Conservation (phyloP, 2,888 invertebrate genomes). For the Apodemia zela region DNA sequence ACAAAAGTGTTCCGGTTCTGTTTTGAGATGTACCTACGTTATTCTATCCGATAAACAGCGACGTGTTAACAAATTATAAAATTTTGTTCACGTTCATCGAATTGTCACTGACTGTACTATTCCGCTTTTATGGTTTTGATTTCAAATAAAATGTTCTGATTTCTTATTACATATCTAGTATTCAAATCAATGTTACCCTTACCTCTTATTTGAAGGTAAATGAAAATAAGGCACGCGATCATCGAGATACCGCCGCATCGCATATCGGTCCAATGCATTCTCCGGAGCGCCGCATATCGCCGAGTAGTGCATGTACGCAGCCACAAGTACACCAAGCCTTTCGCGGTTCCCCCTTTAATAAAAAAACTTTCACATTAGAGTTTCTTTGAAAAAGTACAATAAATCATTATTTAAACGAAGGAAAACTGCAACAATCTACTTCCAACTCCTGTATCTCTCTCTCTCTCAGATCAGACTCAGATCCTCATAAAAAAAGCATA, state of each 20-base stretch:
- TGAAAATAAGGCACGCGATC: conserved; percentile 69
- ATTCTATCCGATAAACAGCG: too few species aligned
- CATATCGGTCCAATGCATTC: conserved; percentile 93
- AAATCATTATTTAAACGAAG: not conserved
- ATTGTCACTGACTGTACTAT: too few species aligned
- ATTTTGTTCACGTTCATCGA: too few species aligned
- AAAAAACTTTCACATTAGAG: not conserved
- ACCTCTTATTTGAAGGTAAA: conserved; percentile 73
- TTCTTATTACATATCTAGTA: too few species aligned
- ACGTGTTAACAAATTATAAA: too few species aligned
- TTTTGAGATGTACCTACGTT: too few species aligned
- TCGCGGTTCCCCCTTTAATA: conserved; percentile 88
- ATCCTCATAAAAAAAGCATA: too few species aligned
- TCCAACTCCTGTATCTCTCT: not conserved
- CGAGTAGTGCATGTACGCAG: conserved; percentile 96
- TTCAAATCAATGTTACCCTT: conserved; percentile 31
- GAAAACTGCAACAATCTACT: not conserved
- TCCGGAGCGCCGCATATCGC: conserved; percentile 92
- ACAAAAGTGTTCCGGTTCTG: too few species aligned
- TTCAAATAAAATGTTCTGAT: too few species aligned
- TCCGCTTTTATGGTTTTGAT: too few species aligned
- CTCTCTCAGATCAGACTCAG: too few species aligned
- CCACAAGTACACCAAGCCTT: conserved; percentile 91
- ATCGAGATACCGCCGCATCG: conserved; percentile 94
- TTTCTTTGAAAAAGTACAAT: too few species aligned